Base-by-base conservation (phyloP, 1,140 invertebrate species). In the Cherax destructor region DNA sequence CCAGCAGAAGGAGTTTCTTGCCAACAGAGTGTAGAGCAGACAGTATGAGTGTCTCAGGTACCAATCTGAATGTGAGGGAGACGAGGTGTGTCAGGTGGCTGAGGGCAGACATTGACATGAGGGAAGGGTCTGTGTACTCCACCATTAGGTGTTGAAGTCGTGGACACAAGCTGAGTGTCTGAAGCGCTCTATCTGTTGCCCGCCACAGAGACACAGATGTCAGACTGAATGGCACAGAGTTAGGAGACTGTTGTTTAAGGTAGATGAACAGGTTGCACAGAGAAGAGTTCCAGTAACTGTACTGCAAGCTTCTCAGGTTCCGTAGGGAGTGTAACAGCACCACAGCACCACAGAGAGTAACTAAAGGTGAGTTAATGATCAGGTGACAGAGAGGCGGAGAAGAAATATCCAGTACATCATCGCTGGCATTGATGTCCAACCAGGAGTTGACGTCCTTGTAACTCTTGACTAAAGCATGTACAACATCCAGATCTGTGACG, bases 261-360 rank as follows among this genome's bases (percentile, higher is more conserved):
- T 88, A 88, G 13, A 65, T n/a, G 5, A 88, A 72, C 49, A 88
- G 86, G 21, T 88, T 88, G 24, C 61, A 79, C 13, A 88, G 52
- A 4, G 86, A 88, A 5, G 86, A 80, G 61, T 88, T 88, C 86
- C 86, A 88, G 59, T 88, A 69, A 21, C 86, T 88, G 41, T 88
- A 88, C 10, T 88, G 86, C 5, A 88, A 49, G 52, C 24, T 88
- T n/a, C 59, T 61, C 13, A 88, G 77, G 74, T 86, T 86, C 52
- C 86, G 50, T 18, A 88, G 59, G 2, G 77, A 59, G 47, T 88
- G 86, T 3, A 88, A 59, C 4, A 88, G 77, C 30, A 88, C 86
- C n/a, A 80, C 77, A 9, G 86, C 86, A 5, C 86, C 86, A 11
- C 86, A 80, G 10, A 88, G 49, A n/a, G 86, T 88, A 56, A 88